Conservation (phyloP, 2,113 vertebrate genomes). For the Labeo catla region DNA sequence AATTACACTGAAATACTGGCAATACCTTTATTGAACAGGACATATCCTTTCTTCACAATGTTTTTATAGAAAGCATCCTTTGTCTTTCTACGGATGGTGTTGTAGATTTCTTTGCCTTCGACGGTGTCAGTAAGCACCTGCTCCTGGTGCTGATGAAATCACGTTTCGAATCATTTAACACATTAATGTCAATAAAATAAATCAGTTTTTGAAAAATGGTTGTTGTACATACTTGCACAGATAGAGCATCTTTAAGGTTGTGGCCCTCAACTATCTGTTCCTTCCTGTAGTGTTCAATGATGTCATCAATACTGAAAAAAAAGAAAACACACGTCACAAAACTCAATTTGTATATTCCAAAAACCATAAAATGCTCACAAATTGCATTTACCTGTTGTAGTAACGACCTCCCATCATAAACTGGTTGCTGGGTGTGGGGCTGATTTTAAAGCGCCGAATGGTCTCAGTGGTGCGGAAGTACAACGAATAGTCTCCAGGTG, state of each 20-base stretch:
- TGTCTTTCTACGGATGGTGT: conserved; percentile 96
- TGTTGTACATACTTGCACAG: conserved; percentile 84
- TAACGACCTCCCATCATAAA: conserved; percentile 99
- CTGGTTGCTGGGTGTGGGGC: conserved; percentile 95
- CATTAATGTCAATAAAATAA: conserved; percentile 17
- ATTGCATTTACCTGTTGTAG: conserved; percentile 88
- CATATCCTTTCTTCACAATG: conserved; percentile 98
- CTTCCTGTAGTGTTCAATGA: conserved; percentile 97
- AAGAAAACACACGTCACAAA: conserved; percentile 45
- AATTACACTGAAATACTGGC: neutral
- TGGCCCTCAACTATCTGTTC: conserved; percentile 98
- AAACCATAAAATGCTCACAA: neutral
- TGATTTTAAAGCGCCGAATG: conserved; percentile 99
- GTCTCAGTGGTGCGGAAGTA: conserved; percentile 98
- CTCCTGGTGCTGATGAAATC: conserved; percentile 84
- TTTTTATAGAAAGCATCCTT: conserved; percentile 99
- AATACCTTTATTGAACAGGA: conserved; percentile 84
- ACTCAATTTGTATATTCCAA: conserved; percentile 24
- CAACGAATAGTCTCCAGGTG: conserved; percentile 97
- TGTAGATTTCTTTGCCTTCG: conserved; percentile 97
- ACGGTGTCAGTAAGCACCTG: conserved; percentile 89
- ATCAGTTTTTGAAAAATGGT: neutral
- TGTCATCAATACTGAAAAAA: conserved; percentile 88
- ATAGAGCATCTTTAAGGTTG: conserved; percentile 93
- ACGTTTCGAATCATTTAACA: neutral